These are phyloP conservation scores for Camptogramma bilineatum DNA, from an alignment of 2,888 invertebrate genomes.

Conservation along the genomic window DNA sequence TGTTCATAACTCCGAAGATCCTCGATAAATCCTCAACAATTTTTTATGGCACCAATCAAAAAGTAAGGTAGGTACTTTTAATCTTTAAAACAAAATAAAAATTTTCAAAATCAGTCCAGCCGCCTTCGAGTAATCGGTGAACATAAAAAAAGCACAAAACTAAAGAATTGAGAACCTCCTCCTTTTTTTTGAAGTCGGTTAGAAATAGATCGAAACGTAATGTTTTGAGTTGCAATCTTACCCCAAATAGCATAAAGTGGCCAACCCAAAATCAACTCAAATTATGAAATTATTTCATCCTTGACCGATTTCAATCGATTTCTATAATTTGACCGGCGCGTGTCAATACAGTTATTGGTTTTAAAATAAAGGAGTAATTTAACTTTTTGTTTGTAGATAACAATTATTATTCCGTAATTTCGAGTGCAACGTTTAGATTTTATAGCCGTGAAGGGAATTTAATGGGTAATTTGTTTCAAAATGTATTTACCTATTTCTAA, in stretches of 20 bases:
- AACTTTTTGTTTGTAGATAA: conserved; percentile 24
- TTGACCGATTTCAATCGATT: conserved; percentile 49
- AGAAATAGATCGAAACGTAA: too few species aligned
- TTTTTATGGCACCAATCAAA: too few species aligned
- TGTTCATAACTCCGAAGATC: too few species aligned
- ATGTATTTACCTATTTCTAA: too few species aligned
- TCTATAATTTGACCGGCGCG: conserved; percentile 28
- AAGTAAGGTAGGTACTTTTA: too few species aligned
- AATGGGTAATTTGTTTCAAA: neutral
- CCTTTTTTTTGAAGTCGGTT: too few species aligned
- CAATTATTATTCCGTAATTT: conserved; percentile 9
- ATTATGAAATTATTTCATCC: conserved; percentile 48
- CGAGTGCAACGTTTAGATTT: neutral
- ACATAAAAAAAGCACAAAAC: too few species aligned
- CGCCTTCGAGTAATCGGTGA: too few species aligned
- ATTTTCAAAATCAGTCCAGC: too few species aligned
- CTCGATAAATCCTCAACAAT: too few species aligned
- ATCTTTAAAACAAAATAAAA: too few species aligned
- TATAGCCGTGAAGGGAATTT: neutral
- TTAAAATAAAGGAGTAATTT: conserved; percentile 19
- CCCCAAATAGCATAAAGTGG: conserved; percentile 23
- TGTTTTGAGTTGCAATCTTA: neutral
- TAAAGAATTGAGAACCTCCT: too few species aligned
- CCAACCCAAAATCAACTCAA: conserved; percentile 34
- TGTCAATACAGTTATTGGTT: conserved; percentile 34